phyloP scores from a whole-genome alignment of 1,140 invertebrate genomes.

The Trypoxylus dichotomus region DNA sequence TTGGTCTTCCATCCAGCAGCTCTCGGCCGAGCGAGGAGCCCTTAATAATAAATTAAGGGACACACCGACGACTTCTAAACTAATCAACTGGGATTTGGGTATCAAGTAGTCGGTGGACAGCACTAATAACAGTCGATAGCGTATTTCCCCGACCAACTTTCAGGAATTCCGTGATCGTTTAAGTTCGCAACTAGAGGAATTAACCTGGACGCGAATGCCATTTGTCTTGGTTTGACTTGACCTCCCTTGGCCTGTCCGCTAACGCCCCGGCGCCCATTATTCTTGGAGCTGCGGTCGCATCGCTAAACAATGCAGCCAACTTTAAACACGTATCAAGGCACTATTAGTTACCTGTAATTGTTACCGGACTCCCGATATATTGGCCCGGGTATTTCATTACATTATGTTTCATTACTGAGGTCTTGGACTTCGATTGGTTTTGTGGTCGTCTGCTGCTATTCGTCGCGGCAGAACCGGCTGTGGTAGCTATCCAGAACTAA shows the following conservation, averaged over 20 bases:
- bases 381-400: slow-evolving; percentile 49
- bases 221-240: slow-evolving; percentile 54
- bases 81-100: slow-evolving; percentile 30
- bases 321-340: slow-evolving; percentile 52
- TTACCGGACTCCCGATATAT: slow-evolving; percentile 45
- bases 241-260: slow-evolving; percentile 32
- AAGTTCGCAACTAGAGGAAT: slow-evolving; percentile 50
- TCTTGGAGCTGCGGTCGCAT: slow-evolving; percentile 48
- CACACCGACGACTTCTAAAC: slow-evolving; percentile 30
- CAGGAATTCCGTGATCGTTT: slow-evolving; percentile 49
- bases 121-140: slow-evolving; percentile 30
- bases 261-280: slow-evolving; percentile 44
- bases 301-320: slow-evolving; percentile 52
- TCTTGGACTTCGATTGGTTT: slow-evolving; percentile 47
- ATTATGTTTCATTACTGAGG: slow-evolving; percentile 47
- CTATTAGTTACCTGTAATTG: slow-evolving; percentile 53
- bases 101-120: slow-evolving; percentile 30
- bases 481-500: slow-evolving; percentile 4
- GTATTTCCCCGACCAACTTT: background rate
- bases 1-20: slow-evolving; percentile 17
- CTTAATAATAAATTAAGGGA: slow-evolving; percentile 29
- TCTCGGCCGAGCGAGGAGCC: slow-evolving; percentile 2
- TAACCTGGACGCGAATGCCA: slow-evolving; percentile 52
- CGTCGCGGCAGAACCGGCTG: slow-evolving; percentile 9
- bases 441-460: slow-evolving; percentile 35